phyloP scores from a whole-genome alignment of 1,140 invertebrate species.

The Patella vulgata region DNA sequence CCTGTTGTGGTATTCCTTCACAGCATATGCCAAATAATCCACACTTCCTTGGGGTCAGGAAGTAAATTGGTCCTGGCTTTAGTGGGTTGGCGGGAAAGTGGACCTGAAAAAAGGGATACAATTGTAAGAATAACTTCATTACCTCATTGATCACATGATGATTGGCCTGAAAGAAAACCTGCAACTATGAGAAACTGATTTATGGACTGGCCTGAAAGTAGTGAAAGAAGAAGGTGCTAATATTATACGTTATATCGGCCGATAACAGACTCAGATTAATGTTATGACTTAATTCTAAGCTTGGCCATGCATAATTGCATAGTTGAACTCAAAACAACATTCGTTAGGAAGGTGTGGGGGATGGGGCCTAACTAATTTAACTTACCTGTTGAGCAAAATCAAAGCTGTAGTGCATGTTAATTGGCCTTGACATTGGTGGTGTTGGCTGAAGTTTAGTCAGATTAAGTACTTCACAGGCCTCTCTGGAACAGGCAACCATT shows the following conservation, averaged over 20 bases:
- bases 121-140: constrained; percentile 1
- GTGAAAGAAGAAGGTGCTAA: no score
- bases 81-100: constrained; percentile 34
- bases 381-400: constrained; percentile 29
- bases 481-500: constrained; percentile 9
- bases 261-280: not conserved
- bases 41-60: constrained; percentile 40
- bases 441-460: not conserved
- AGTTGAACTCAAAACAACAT: not conserved
- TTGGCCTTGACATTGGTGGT: not conserved
- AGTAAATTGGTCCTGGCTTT: constrained; percentile 45
- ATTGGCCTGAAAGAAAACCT: no score
- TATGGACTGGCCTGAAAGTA: no score
- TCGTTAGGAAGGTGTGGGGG: no score
- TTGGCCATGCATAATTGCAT: not conserved
- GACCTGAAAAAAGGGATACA: no score
- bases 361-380: no score
- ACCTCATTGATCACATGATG: not conserved
- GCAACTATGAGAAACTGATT: no score
- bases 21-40: constrained; percentile 41
- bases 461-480: not conserved
- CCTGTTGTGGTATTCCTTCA: constrained; percentile 32
- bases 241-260: not conserved
- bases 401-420: constrained; percentile 42
- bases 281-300: not conserved